Evolutionary conservation across 1,140 invertebrate genomes (phyloP).

Genomic region (Drosophila albomicans): DNA sequence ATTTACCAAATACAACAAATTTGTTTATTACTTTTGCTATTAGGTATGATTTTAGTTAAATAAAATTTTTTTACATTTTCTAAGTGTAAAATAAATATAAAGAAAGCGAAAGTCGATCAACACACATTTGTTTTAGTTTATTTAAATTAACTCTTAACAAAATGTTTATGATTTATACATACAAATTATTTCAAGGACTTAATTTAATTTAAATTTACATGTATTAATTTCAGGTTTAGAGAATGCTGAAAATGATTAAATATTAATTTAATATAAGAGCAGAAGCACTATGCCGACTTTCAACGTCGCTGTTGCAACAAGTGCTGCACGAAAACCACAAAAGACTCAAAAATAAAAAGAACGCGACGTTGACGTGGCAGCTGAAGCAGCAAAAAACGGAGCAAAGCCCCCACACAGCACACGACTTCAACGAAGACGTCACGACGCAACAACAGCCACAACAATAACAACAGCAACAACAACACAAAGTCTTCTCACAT

Average conservation of each 20-base stretch:
- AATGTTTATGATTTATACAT: too few relatives aligned
- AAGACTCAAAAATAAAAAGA: constrained; percentile 26
- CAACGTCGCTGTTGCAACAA: constrained; percentile 38
- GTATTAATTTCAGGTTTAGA: too few relatives aligned
- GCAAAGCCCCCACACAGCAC: constrained; percentile 73
- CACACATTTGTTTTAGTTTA: too few relatives aligned
- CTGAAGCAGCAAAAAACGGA: constrained; percentile 39
- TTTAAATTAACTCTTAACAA: too few relatives aligned
- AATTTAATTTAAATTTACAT: too few relatives aligned
- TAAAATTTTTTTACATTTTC: too few relatives aligned
- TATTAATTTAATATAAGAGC: background rate
- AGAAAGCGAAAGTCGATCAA: too few relatives aligned
- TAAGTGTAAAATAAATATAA: too few relatives aligned
- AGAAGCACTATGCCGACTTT: constrained; percentile 38
- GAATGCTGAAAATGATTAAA: background rate
- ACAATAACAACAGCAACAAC: constrained; percentile 10
- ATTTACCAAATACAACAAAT: too few relatives aligned
- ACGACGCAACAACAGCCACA: constrained; percentile 42
- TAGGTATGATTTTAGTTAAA: too few relatives aligned
- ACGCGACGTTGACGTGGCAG: constrained; percentile 39
- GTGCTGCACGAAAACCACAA: constrained; percentile 38
- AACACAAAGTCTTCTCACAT: constrained; percentile 50
- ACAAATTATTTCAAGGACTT: too few relatives aligned
- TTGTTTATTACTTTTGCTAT: too few relatives aligned
- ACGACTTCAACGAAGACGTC: constrained; percentile 60